These are phyloP conservation scores for Eledone cirrhosa DNA, from an alignment of 2,888 invertebrate genomes.

Conservation along the genomic window DNA sequence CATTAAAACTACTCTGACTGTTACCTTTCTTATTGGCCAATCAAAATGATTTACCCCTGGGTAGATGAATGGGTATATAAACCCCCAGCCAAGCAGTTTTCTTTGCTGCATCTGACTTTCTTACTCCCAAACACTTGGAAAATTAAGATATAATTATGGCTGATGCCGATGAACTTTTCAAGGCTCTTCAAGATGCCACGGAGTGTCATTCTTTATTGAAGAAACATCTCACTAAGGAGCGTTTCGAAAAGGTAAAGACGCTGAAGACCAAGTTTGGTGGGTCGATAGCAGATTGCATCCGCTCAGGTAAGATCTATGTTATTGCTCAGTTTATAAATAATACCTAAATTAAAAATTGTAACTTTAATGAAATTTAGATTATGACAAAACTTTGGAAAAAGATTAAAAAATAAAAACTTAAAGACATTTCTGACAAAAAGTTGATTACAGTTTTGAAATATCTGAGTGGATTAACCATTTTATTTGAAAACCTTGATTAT, in stretches of 20 bases:
- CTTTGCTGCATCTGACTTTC: conserved; percentile 13
- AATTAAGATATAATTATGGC: conserved; percentile 5
- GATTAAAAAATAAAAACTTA: too few relatives aligned
- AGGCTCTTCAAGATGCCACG: background rate
- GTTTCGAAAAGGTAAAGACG: conserved; percentile 47
- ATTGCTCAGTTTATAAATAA: too few relatives aligned
- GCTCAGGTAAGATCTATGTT: conserved; percentile 75
- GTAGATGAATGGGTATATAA: background rate
- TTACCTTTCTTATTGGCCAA: conserved; percentile 17
- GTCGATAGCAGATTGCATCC: conserved; percentile 51
- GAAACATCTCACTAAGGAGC: conserved; percentile 60
- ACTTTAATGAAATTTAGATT: too few relatives aligned
- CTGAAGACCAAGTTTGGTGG: conserved; percentile 50
- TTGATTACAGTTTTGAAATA: too few relatives aligned
- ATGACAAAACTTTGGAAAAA: too few relatives aligned
- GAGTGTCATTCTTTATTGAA: conserved; percentile 76
- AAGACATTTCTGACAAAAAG: too few relatives aligned
- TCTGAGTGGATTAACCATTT: too few relatives aligned
- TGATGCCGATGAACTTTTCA: background rate
- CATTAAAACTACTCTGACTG: too few relatives aligned
- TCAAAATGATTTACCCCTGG: background rate
- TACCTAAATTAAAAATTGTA: too few relatives aligned
- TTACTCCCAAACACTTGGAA: background rate
- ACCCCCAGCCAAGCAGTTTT: background rate
- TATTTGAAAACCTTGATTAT: too few relatives aligned